Evolutionary conservation across 2,113 vertebrate species (phyloP).

Genomic region (Cromileptes altivelis): DNA sequence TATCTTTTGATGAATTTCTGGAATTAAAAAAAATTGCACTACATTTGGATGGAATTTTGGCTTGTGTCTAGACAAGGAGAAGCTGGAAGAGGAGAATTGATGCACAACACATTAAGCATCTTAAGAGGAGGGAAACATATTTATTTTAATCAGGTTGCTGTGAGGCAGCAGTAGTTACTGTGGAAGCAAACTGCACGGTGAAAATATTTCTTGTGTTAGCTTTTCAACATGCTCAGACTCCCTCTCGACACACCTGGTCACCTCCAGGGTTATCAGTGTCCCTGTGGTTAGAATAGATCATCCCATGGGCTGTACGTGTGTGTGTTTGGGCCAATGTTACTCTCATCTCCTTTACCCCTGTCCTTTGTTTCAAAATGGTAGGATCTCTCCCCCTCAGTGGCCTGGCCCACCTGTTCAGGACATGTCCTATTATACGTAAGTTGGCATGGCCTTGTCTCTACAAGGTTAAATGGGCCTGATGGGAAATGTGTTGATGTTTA

Average conservation of each 20-base stretch:
- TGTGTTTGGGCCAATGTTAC: constrained; percentile 51
- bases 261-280: constrained; percentile 2
- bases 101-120: not conserved
- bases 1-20: not conserved
- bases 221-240: constrained; percentile 12
- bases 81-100: constrained; percentile 2
- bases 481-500: constrained; percentile 36
- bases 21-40: too few relatives aligned
- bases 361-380: constrained; percentile 76
- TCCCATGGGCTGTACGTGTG: constrained; percentile 49
- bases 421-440: constrained; percentile 85
- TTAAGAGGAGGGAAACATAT: not conserved
- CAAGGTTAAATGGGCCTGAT: constrained; percentile 38
- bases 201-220: not conserved
- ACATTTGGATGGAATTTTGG: not conserved
- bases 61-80: not conserved
- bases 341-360: constrained; percentile 65
- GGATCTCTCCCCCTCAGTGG: constrained; percentile 84
- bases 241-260: not conserved
- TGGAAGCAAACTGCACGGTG: not conserved
- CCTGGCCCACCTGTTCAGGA: constrained; percentile 75
- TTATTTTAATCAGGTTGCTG: not conserved
- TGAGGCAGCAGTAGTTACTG: not conserved
- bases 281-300: constrained; percentile 3
- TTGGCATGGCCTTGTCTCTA: constrained; percentile 63